Conservation (phyloP, 2,888 invertebrate genomes). For the Mongoloraphidia duomilia region DNA sequence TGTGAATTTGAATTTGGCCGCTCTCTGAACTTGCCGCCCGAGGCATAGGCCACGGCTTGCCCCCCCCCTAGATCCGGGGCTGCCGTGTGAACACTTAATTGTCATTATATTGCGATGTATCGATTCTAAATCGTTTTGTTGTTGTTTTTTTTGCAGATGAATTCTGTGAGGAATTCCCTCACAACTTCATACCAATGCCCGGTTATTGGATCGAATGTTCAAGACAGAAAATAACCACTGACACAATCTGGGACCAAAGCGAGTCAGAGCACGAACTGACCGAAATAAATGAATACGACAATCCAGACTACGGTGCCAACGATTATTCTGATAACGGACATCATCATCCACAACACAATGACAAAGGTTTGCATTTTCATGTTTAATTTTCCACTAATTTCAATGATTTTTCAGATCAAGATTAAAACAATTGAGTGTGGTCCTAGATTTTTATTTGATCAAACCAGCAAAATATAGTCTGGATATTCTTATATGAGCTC, state of each 20-base stretch:
- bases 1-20: too few species aligned
- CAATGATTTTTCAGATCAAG: too few species aligned
- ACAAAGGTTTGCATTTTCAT: constrained; percentile 21
- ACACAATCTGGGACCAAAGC: constrained; percentile 78
- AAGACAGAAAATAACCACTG: constrained; percentile 70
- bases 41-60: too few species aligned
- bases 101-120: not conserved
- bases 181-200: constrained; percentile 78
- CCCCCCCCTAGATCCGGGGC: too few species aligned
- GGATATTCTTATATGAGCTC: too few species aligned
- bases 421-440: too few species aligned
- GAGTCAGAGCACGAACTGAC: constrained; percentile 62
- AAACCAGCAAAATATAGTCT: too few species aligned
- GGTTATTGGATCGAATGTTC: constrained; percentile 95
- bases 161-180: constrained; percentile 85
- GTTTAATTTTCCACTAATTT: not conserved
- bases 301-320: constrained; percentile 23
- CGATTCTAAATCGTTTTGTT: too few species aligned
- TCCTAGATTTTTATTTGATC: too few species aligned
- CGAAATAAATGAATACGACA: constrained; percentile 29
- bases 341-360: constrained; percentile 21
- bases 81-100: not conserved
- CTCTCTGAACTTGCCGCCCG: too few species aligned
- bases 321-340: constrained; percentile 28
- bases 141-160: constrained; percentile 47